These are phyloP conservation scores for Sepiola atlantica DNA, from an alignment of 2,888 invertebrate genomes.

Conservation along the genomic window DNA sequence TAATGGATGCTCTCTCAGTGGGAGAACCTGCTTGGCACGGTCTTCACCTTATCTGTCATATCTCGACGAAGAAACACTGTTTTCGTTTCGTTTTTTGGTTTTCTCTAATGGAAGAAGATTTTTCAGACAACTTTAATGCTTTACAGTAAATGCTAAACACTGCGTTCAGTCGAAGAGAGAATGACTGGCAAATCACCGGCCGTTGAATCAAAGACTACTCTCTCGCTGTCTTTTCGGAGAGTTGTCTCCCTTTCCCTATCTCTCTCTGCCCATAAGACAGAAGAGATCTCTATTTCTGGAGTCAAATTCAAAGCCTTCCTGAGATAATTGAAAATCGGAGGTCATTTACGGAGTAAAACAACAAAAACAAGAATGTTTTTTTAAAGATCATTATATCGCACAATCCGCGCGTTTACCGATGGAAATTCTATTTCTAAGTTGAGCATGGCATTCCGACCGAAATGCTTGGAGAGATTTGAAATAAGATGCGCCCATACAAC, in stretches of 20 bases:
- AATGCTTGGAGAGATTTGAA: no score
- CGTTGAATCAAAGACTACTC: not conserved
- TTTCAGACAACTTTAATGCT: not conserved
- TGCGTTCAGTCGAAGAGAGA: not conserved
- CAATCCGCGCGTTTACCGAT: no score
- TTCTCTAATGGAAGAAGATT: slow-evolving; percentile 8
- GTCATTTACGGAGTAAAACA: not conserved
- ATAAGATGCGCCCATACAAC: no score
- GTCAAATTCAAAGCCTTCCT: not conserved
- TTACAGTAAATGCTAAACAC: slow-evolving; percentile 8
- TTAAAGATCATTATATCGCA: no score
- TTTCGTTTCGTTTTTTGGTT: not conserved
- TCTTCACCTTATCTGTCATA: slow-evolving; percentile 22
- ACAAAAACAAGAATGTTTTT: no score
- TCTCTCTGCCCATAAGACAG: not conserved
- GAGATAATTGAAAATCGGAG: not conserved
- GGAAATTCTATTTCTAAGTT: no score
- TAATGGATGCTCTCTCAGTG: slow-evolving; percentile 32
- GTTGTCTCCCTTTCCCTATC: not conserved
- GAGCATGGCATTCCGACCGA: no score
- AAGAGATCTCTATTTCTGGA: not conserved
- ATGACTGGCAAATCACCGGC: not conserved
- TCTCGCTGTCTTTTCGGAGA: not conserved
- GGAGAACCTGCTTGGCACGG: not conserved
- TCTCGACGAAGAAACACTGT: not conserved